Evolutionary conservation across 2,888 invertebrate species (phyloP).

Genomic region (Yponomeuta evonymella): DNA sequence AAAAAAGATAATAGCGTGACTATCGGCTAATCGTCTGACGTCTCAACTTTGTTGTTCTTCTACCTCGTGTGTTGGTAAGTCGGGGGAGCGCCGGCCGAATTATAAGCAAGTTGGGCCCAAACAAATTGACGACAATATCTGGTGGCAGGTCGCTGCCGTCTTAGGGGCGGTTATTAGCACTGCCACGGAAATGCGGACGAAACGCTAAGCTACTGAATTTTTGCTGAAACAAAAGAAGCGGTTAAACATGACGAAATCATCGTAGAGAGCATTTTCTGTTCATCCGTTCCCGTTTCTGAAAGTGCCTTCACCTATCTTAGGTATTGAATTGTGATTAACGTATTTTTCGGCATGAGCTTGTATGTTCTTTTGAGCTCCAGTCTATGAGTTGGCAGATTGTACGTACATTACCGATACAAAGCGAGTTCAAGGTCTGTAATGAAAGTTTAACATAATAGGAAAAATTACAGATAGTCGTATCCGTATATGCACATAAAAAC

Average conservation of each 20-base stretch:
- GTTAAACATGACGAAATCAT: background rate
- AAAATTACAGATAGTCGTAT: too few species aligned
- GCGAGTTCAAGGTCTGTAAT: too few species aligned
- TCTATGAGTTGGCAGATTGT: too few species aligned
- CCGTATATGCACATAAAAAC: too few species aligned
- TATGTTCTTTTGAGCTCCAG: too few species aligned
- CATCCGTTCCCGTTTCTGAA: too few species aligned
- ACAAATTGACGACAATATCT: slow-evolving; percentile 72
- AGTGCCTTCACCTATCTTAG: too few species aligned
- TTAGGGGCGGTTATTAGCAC: slow-evolving; percentile 52
- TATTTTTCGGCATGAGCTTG: too few species aligned
- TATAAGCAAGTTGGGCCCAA: slow-evolving; percentile 56
- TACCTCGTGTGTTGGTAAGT: slow-evolving; percentile 65
- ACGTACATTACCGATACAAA: too few species aligned
- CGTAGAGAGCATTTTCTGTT: too few species aligned
- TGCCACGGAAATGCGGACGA: slow-evolving; percentile 32
- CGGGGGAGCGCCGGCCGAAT: slow-evolving; percentile 53
- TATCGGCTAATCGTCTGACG: slow-evolving; percentile 62
- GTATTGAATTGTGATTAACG: too few species aligned
- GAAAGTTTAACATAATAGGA: too few species aligned
- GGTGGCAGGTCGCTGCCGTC: slow-evolving; percentile 61
- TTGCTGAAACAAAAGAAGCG: background rate
- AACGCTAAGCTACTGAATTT: slow-evolving; percentile 19
- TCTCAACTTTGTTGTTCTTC: slow-evolving; percentile 70
- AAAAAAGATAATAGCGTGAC: slow-evolving; percentile 55